Evolutionary conservation across 2,113 vertebrate species (phyloP).

Genomic region (Engystomops pustulosus): DNA sequence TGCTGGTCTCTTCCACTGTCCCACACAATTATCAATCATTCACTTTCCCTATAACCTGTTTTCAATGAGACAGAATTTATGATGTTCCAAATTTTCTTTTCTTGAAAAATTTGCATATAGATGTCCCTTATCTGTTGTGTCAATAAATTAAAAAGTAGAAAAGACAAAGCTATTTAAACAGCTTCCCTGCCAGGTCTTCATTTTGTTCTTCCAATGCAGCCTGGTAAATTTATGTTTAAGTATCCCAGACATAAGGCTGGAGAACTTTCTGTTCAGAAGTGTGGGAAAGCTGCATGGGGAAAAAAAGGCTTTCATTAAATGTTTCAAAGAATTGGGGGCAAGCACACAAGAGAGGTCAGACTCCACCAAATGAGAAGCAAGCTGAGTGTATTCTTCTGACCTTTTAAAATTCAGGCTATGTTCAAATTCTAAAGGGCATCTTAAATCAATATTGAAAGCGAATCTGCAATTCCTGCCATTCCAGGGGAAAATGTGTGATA

Average conservation of each 20-base stretch:
- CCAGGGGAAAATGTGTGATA: background rate
- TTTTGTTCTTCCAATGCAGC: constrained; percentile 54
- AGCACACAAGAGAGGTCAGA: constrained; percentile 38
- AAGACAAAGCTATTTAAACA: constrained; percentile 63
- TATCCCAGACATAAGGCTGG: constrained; percentile 58
- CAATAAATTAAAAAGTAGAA: constrained; percentile 62
- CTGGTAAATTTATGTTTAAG: constrained; percentile 64
- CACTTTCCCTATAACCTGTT: constrained; percentile 18
- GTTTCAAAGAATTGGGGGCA: constrained; percentile 60
- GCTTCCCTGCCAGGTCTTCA: constrained; percentile 62
- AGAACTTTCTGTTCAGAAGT: constrained; percentile 63
- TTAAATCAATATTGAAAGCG: constrained; percentile 46
- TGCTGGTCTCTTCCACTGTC: background rate
- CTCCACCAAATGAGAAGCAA: constrained; percentile 59
- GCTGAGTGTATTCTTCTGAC: constrained; percentile 56
- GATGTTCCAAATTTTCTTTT: constrained; percentile 39
- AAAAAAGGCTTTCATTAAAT: constrained; percentile 59
- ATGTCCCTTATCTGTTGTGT: constrained; percentile 62
- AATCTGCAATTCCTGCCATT: constrained; percentile 17
- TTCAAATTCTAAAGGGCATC: constrained; percentile 61
- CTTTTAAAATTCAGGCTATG: constrained; percentile 62
- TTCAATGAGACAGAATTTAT: constrained; percentile 44
- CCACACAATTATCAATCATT: constrained; percentile 5
- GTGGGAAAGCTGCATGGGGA: constrained; percentile 49
- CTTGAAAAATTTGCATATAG: constrained; percentile 68